Base-by-base conservation (phyloP, 2,797 vertebrate species). In the Semotilus atromaculatus region DNA sequence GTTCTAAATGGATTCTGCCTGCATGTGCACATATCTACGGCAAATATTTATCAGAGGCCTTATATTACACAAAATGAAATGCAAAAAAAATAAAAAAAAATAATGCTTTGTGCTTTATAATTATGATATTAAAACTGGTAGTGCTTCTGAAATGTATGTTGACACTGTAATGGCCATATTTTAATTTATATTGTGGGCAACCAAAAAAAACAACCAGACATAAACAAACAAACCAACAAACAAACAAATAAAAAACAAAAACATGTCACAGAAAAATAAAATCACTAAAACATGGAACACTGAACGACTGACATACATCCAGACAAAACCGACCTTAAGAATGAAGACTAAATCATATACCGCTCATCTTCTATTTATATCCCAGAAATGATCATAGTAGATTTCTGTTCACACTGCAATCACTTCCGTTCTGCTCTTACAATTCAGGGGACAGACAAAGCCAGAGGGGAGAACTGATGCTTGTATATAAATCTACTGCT, bases 111-210 rank as follows among this genome's bases (percentile, higher is more conserved):
- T n/a, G 26, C 19, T 40, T 81, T 26, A 55, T 26, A 23, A 55
- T 62, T 43, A 31, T 45, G 19, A 45, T 34, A 3, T 43, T 23
- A 62, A 62, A 73, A 48, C 26, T 3, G 36, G 2, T 58, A 55
- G n/a, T 29, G 80, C 10, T 40, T 40, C 18, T 58, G 45, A 48
- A 48, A 48, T 48, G 4, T 48, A 31, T 4, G 60, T 45, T 29
- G 34, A 67, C 36, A 34, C n/a, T 60, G 36, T 31, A n/a, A 73
- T 34, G 23, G 11, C 18, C 26, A 23, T 55, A 53, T 75, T 62
- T 45, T 14, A n/a, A 73, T 82, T 53, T 82, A 62, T 8, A 82
- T 13, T 26, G 55, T 36, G 68, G 68, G 21, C 40, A 82, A 68
- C 43, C 13, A 68, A 53, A 11, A 78, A 53, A 80, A 38, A 66